Conservation (phyloP, 2,797 vertebrate species). For the Muscicapa comitata region DNA sequence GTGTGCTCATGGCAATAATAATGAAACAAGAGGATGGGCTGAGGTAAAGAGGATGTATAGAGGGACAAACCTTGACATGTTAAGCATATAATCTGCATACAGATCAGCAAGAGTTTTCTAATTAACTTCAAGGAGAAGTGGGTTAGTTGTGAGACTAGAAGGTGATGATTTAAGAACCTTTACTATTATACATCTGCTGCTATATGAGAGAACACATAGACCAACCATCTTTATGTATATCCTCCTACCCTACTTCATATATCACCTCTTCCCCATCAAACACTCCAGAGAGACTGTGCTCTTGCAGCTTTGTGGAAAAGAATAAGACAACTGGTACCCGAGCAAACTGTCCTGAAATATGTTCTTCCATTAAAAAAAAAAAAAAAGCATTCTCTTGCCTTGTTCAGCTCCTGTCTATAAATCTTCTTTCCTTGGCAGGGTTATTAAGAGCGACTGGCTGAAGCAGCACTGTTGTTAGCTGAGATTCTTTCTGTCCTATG, state of each 20-base stretch:
- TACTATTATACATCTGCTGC: neutral
- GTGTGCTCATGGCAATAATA: neutral
- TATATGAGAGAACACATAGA: neutral
- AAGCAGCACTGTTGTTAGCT: slow-evolving; percentile 27
- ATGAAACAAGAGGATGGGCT: neutral
- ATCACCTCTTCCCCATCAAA: neutral
- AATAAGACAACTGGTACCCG: neutral
- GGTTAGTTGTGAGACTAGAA: neutral
- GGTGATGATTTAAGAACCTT: neutral
- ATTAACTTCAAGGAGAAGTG: neutral
- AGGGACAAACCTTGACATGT: neutral
- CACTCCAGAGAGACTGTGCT: neutral
- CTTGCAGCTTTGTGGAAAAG: neutral
- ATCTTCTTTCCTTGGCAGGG: slow-evolving; percentile 5
- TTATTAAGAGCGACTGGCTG: slow-evolving; percentile 46
- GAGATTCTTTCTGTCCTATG: slow-evolving; percentile 20
- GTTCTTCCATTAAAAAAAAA: neutral
- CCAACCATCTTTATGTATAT: neutral
- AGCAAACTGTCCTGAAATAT: neutral
- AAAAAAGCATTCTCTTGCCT: neutral
- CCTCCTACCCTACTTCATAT: neutral
- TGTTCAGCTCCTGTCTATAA: neutral
- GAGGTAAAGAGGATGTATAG: neutral
- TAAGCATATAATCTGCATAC: neutral
- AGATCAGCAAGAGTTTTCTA: neutral